Base-by-base conservation (phyloP, 2,113 vertebrate genomes). In the Spilogale gracilis region DNA sequence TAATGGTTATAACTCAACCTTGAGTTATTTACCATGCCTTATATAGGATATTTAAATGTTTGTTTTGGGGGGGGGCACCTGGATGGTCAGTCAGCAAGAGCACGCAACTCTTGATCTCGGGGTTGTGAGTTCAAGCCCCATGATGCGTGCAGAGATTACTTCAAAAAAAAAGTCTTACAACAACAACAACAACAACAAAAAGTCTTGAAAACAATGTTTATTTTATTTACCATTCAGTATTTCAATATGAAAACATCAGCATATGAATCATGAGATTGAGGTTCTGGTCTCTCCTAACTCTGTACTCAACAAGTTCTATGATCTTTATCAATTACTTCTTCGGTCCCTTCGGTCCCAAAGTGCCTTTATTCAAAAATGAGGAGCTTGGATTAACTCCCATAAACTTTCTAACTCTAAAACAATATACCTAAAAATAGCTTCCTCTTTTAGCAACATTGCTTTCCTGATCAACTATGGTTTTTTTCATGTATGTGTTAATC, bases 271-370 rank as follows among this genome's bases (percentile, higher is more conserved):
- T 25, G 50, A 82, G 25, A 58, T 61, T 3, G 21, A 82, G 60
- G 52, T 81, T 88, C 52, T 52, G 5, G 21, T 27, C 30, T 16
- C 60, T 54, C 83, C 78, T 54, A 79, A 48, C 32, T 92, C 21
- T 65, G 27, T 17, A 85, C 60, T 85, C 56, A 87, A 30, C 21
- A 91, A 84, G 27, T 73, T 83, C 56, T 65, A 78, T 13, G 9
- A 43, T 83, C 50, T 96, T 89, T 90, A 50, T 63, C 74, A 83
- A 79, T 48, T 60, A 74, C 25, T 78, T 89, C 25, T 88, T 76
- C 67, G 63, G 30, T 84, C 27, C 60, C 25, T 88, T 76, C 67
- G 63, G 30, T 84, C 27, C 60, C 58, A 96, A 93, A 85, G 30
- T 9, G 56, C 13, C 43, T 54, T 80, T 71, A 58, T 85, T 91